These are phyloP conservation scores for Drosophila melanosoma DNA, from an alignment of 2,888 invertebrate species.

Conservation along the genomic window DNA sequence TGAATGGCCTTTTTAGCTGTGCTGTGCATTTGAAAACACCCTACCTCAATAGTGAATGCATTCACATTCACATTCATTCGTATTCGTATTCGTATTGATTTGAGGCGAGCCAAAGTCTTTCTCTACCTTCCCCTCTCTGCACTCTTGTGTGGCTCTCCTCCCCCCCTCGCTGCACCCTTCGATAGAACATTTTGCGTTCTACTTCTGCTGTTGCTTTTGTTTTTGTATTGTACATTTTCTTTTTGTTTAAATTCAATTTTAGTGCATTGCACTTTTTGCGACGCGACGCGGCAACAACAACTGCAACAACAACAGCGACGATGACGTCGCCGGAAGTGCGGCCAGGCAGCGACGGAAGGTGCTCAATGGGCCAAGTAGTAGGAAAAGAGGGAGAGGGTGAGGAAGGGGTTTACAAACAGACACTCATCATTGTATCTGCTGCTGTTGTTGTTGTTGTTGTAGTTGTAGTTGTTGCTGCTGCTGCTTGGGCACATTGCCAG, in stretches of 20 bases:
- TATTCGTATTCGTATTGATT: conserved; percentile 58
- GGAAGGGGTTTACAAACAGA: conserved; percentile 44
- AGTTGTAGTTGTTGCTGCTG: conserved; percentile 20
- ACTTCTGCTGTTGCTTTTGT: conserved; percentile 48
- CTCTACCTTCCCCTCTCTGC: conserved; percentile 5
- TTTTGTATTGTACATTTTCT: conserved; percentile 38
- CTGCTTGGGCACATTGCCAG: conserved; percentile 63
- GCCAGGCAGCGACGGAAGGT: conserved; percentile 45
- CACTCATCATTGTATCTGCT: conserved; percentile 34
- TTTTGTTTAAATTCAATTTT: conserved; percentile 78
- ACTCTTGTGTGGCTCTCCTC: not conserved
- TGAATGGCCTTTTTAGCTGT: conserved; percentile 72
- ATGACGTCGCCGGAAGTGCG: conserved; percentile 70
- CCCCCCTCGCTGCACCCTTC: not conserved
- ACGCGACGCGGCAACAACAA: conserved; percentile 16
- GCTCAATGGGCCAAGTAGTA: conserved; percentile 4
- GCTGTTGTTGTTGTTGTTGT: conserved; percentile 25
- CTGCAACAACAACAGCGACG: conserved; percentile 6
- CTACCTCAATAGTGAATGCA: conserved; percentile 33
- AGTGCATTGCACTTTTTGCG: conserved; percentile 79
- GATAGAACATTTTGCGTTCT: conserved; percentile 49
- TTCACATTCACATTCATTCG: conserved; percentile 61
- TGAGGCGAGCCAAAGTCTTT: conserved; percentile 29
- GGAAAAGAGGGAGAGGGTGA: conserved; percentile 2
- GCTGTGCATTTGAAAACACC: conserved; percentile 52